Percentiles rank a stretch among this genome's conserved stretches.
phyloP scores from a whole-genome alignment of 2,888 invertebrate genomes.

The Agriopis aurantiaria region DNA sequence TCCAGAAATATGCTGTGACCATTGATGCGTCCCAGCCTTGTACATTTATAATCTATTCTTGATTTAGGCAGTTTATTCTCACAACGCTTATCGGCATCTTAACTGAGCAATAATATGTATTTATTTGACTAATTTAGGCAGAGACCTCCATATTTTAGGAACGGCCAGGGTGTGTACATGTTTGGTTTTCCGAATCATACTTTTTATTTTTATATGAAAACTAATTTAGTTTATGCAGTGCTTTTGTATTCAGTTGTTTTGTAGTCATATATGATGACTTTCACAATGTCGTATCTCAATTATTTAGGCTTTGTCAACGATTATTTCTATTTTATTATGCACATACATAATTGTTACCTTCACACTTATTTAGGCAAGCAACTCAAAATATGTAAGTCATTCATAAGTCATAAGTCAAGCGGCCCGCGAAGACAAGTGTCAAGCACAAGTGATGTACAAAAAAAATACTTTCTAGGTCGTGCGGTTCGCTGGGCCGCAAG shows the following conservation, averaged over 20 bases:
- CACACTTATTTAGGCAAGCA: not conserved
- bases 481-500: too few species aligned
- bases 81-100: slow-evolving; percentile 8
- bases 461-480: too few species aligned
- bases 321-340: not conserved
- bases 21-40: slow-evolving; percentile 13
- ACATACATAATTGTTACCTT: not conserved
- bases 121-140: not conserved
- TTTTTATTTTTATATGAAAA: slow-evolving; percentile 40
- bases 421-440: too few species aligned
- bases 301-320: not conserved
- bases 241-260: not conserved
- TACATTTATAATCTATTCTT: not conserved
- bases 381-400: too few species aligned
- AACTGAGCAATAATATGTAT: not conserved
- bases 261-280: not conserved
- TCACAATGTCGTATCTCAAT: slow-evolving; percentile 1
- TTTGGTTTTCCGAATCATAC: slow-evolving; percentile 1
- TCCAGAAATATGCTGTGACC: slow-evolving; percentile 18
- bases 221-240: slow-evolving; percentile 11
- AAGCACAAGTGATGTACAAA: too few species aligned
- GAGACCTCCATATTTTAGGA: not conserved
- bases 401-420: too few species aligned
- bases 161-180: not conserved
- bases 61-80: slow-evolving; percentile 1